These are phyloP conservation scores for Gobiocypris rarus DNA, from an alignment of 2,113 vertebrate genomes.

Conservation along the genomic window DNA sequence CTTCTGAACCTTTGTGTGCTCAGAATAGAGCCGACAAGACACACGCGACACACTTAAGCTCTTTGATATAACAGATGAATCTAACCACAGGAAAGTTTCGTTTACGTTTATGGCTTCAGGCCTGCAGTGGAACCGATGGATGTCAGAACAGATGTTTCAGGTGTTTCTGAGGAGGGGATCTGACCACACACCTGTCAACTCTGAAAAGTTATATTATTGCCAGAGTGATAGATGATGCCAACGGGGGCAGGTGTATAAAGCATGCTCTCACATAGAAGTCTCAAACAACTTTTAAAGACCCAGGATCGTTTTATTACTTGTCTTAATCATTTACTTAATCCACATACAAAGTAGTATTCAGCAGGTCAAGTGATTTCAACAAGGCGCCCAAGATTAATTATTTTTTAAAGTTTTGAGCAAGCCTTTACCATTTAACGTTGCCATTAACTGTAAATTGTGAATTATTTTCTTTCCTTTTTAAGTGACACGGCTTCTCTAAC, in stretches of 20 bases:
- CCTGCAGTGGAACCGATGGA: background rate
- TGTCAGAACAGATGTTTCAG: slow-evolving; percentile 32
- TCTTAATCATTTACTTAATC: background rate
- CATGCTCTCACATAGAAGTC: background rate
- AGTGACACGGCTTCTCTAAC: too few species aligned
- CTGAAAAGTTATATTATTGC: slow-evolving; percentile 15
- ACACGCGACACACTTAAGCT: slow-evolving; percentile 17
- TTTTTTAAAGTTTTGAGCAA: too few species aligned
- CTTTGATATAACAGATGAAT: slow-evolving; percentile 42
- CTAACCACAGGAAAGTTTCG: slow-evolving; percentile 29
- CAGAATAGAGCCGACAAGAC: slow-evolving; percentile 50
- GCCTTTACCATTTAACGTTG: too few species aligned
- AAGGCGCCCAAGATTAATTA: too few species aligned
- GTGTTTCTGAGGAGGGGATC: slow-evolving; percentile 18
- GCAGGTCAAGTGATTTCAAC: too few species aligned
- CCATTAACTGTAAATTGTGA: too few species aligned
- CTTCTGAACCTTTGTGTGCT: slow-evolving; percentile 35
- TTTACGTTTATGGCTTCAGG: slow-evolving; percentile 22
- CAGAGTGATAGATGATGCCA: slow-evolving; percentile 30
- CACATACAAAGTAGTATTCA: too few species aligned
- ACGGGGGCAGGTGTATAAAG: background rate
- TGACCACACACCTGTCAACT: slow-evolving; percentile 29
- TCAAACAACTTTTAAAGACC: background rate
- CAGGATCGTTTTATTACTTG: background rate
- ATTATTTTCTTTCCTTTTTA: too few species aligned